Conservation (phyloP, 2,888 invertebrate species). For the Tenthredo scrophulariae region DNA sequence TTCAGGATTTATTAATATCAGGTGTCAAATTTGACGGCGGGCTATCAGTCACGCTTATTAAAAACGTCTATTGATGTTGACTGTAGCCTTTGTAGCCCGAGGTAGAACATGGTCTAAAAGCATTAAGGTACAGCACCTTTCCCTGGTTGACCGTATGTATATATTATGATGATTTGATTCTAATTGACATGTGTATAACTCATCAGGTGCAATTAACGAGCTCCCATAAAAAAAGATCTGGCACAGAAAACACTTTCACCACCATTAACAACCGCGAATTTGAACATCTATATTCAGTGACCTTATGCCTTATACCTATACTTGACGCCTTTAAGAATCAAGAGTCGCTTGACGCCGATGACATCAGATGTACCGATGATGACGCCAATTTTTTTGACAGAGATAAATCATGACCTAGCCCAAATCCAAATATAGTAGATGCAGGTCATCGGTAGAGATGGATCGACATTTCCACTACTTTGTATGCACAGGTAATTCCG, state of each 20-base stretch:
- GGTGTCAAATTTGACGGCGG: not conserved
- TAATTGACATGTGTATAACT: constrained; percentile 20
- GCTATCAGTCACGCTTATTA: not conserved
- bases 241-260: not conserved
- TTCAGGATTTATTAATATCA: not conserved
- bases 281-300: not conserved
- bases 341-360: constrained; percentile 10
- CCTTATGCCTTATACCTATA: not conserved
- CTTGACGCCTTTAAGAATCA: not conserved
- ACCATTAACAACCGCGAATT: not conserved
- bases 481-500: not conserved
- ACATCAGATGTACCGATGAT: constrained; percentile 4
- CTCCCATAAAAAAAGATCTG: not conserved
- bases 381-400: not conserved
- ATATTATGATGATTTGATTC: not conserved
- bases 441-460: not conserved
- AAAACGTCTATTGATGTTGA: not conserved
- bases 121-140: not conserved
- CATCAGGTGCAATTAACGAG: constrained; percentile 24
- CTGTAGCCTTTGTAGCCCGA: not conserved
- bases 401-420: constrained; percentile 45
- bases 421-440: constrained; percentile 25
- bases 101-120: not conserved
- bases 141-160: not conserved
- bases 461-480: not conserved